These are phyloP conservation scores for Hemibagrus guttatus DNA, from an alignment of 2,797 vertebrate species.

Conservation along the genomic window DNA sequence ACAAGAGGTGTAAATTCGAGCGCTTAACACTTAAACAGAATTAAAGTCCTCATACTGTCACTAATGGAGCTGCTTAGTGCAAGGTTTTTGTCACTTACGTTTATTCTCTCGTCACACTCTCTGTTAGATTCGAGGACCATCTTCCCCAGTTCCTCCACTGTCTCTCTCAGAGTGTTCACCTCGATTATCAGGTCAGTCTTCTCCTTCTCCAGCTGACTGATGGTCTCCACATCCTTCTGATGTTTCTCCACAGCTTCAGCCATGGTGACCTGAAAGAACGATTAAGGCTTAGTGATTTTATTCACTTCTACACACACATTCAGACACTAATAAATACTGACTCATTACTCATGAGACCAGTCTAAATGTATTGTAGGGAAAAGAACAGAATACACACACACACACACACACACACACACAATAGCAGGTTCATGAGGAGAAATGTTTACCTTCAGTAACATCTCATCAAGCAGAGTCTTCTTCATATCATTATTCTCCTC, in stretches of 20 bases:
- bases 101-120: background rate
- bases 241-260: background rate
- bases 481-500: too few species aligned
- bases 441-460: background rate
- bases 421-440: background rate
- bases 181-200: background rate
- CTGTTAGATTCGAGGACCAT: background rate
- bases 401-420: background rate
- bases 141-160: background rate
- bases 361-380: too few species aligned
- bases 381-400: background rate
- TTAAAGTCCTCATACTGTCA: background rate
- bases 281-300: background rate
- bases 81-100: background rate
- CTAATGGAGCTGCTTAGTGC: background rate
- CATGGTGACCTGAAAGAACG: background rate
- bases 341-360: too few species aligned
- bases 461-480: too few species aligned
- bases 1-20: too few species aligned
- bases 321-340: too few species aligned
- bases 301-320: too few species aligned
- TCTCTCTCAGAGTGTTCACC: background rate
- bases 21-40: too few species aligned
- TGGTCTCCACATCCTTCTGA: background rate
- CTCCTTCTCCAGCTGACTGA: background rate